These are phyloP conservation scores for Acipenser oxyrinchus DNA, from an alignment of 2,797 vertebrate species.

Conservation along the genomic window DNA sequence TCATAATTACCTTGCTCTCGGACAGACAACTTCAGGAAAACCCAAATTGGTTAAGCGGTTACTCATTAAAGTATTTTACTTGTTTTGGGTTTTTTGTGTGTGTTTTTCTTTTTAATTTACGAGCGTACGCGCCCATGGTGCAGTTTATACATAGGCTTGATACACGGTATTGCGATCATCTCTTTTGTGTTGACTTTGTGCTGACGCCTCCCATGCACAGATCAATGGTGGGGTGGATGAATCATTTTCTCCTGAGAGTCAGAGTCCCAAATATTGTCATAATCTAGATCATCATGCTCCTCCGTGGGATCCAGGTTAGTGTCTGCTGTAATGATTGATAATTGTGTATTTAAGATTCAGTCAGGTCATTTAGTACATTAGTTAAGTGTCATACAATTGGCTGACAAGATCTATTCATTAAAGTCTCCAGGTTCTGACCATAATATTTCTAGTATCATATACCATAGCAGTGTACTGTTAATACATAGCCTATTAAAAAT, in stretches of 20 bases:
- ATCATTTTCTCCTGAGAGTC: conserved; percentile 54
- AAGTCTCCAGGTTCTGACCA: too few relatives aligned
- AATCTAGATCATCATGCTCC: conserved; percentile 70
- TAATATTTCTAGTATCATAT: too few relatives aligned
- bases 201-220: conserved; percentile 51
- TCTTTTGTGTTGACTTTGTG: conserved; percentile 60
- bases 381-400: too few relatives aligned
- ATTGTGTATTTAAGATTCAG: too few relatives aligned
- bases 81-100: not conserved
- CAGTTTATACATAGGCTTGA: not conserved
- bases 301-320: conserved; percentile 55
- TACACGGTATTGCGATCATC: conserved; percentile 54
- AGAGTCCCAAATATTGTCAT: conserved; percentile 74
- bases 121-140: too few relatives aligned
- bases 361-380: conserved; percentile 8
- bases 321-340: conserved; percentile 18
- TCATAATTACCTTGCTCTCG: too few relatives aligned
- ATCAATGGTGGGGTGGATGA: conserved; percentile 59
- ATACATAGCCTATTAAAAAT: too few relatives aligned
- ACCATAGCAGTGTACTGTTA: too few relatives aligned
- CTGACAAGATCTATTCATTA: too few relatives aligned
- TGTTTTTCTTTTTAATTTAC: not conserved
- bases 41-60: not conserved
- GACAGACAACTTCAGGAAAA: too few relatives aligned
- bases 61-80: not conserved